Evolutionary conservation across 2,888 invertebrate genomes (phyloP), one percentile per base, ranked within the genome.

Genomic region (Parnassius orleans): DNA sequence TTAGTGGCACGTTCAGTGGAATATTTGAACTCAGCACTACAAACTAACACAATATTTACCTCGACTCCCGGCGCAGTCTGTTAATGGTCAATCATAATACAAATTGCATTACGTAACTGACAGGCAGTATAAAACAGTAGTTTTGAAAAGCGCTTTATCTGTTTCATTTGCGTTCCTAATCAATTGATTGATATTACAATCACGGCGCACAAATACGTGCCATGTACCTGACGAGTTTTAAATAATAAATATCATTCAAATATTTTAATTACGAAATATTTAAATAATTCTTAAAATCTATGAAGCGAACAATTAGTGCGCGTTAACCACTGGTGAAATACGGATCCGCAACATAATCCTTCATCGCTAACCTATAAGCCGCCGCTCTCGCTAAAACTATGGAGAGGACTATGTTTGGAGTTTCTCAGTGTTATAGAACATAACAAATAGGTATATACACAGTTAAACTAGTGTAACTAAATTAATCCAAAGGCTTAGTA

Each of bases 171-270:
- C 42, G 50, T 50, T 43, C 43, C 14, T 54, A 60, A 54, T 55
- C 60, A 55, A 48, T 19, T 50, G 54, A 51, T 54, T 50, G 52
- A 46, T 58, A 52, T 58, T 52, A 52, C 58, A 58, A 46, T 52
- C 52, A 58, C 52, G 44, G 58, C 46, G 14, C 14, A 14, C 14
- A 9, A 48, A 48, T 48, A 14, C 48, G 48, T 12, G 48, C 33
- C 33, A 7, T 7, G 33, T 33, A 33, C 33, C 33, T 7, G 33
- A 33, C 33, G 5, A 7, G 33, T 33, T 33, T 15, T 14, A 15
- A 50, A 15, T 50, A 9, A 50, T 19, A 15, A 48, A 12, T 48
- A 10, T 50, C 50, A 10, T 50, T 9, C 33, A 7, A 50, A 19
- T 7, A 47, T 47, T 47, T 12, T 9, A 47, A 47, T 47, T 14